Evolutionary conservation across 2,888 invertebrate genomes (phyloP), one percentile per base, ranked within the genome.

Genomic region (Tetropium fuscum): DNA sequence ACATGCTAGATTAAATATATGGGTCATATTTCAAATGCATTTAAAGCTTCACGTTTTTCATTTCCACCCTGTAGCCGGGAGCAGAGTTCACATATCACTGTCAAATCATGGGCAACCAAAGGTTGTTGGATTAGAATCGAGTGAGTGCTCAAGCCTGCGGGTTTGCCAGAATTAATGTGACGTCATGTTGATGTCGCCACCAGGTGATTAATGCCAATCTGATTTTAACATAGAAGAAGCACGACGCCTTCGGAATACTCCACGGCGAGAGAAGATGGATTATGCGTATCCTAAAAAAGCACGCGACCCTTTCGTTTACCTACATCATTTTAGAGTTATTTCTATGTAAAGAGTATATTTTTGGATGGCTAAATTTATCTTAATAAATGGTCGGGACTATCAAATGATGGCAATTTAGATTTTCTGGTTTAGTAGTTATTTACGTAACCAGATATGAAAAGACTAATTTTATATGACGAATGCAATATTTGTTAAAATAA

Each of bases 151-250:
- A 54, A 45, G 47, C 53, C 58, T 47, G 58, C 27, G 56, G 64
- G 68, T 63, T 66, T 66, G 67, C 65, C 69, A 62, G 70, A 74
- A 77, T 76, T 75, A 74, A 78, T 78, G 75, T 76, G 75, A 74
- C 74, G 75, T 74, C 75, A 74, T 73, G 75, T 74, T 68, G 68
- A 71, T 72, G 77, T 76, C 78, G 70, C 74, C 73, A 68, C 69
- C 78, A 77, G 75, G 76, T 77, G 78, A 78, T 78, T 77, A 75
- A 78, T 78, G 75, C 63, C 66, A 38, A 49, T 49, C 32, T 49
- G 48, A 49, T 49, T 49, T 49, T 49, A 49, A 38, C 48, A 49
- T 36, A 49, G 48, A 38, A 49, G 30, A 38, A 49, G 36, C 48
- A 34, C 25, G 27, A 38, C 22, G 36, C 36, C 22, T 20, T 22